These are phyloP conservation scores for Crematogaster levior DNA, from an alignment of 2,888 invertebrate genomes.

Conservation along the genomic window DNA sequence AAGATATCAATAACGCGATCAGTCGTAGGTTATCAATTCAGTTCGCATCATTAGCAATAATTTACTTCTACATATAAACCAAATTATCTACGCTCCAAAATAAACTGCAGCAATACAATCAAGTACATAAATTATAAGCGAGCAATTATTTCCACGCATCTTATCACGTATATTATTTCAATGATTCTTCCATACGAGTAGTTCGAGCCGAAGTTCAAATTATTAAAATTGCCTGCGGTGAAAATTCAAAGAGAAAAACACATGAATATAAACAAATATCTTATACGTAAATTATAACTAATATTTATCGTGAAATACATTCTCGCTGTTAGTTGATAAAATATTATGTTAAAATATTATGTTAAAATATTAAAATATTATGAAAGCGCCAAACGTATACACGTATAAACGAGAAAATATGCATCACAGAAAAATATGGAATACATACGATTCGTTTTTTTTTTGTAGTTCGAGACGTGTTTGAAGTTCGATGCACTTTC, in stretches of 20 bases:
- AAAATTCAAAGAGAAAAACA: background rate
- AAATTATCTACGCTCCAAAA: background rate
- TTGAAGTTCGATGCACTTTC: constrained; percentile 18
- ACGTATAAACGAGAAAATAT: background rate
- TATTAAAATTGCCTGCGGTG: background rate
- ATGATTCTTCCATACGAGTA: background rate
- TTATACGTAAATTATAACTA: background rate
- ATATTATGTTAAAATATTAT: constrained; percentile 6
- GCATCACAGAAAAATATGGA: background rate
- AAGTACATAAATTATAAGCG: background rate
- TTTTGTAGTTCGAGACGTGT: constrained; percentile 7
- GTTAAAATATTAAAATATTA: too few species aligned
- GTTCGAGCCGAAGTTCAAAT: background rate
- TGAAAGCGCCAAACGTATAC: background rate
- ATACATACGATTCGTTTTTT: background rate
- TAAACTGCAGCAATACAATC: background rate
- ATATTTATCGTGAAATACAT: background rate
- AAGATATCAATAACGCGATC: background rate
- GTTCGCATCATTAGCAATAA: background rate
- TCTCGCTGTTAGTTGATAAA: background rate
- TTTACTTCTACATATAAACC: background rate
- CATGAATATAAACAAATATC: background rate
- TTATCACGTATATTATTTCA: background rate
- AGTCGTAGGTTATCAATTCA: background rate
- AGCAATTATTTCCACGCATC: background rate